phyloP scores from a whole-genome alignment of 2,113 vertebrate genomes.

The Oxyruncus cristatus region DNA sequence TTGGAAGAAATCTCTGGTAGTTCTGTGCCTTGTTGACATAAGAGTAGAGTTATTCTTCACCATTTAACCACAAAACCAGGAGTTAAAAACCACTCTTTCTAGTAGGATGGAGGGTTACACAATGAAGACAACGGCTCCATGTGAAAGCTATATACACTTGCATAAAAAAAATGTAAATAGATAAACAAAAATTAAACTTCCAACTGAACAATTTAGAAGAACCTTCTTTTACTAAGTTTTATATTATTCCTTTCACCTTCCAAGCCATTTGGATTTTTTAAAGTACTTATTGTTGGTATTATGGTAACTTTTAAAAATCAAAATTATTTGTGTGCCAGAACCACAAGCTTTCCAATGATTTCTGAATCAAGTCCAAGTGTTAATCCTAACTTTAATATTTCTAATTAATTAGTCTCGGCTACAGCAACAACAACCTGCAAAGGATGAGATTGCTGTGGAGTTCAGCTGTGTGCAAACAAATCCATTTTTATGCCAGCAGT shows the following conservation, averaged over 20 bases:
- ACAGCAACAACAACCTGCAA: constrained; percentile 53
- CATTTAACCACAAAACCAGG: neutral
- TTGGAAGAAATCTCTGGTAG: neutral
- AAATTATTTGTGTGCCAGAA: constrained; percentile 32
- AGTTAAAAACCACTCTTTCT: neutral
- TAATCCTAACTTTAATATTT: constrained; percentile 76
- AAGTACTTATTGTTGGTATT: neutral
- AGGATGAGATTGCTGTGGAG: constrained; percentile 52
- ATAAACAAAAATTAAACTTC: neutral
- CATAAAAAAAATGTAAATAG: neutral
- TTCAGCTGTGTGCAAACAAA: constrained; percentile 70
- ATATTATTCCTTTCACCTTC: neutral
- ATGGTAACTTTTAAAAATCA: constrained; percentile 30
- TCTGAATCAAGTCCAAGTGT: constrained; percentile 67
- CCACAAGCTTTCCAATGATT: constrained; percentile 57
- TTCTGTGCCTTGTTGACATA: neutral
- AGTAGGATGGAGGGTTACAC: neutral
- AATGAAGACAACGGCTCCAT: neutral
- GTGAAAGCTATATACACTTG: neutral
- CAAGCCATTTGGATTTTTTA: neutral
- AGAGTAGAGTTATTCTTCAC: neutral
- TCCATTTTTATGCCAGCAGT: constrained; percentile 52
- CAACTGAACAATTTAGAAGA: neutral
- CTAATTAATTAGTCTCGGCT: constrained; percentile 77
- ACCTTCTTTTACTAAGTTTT: neutral